Percentiles rank a stretch among this genome's conserved stretches.
phyloP scores from a whole-genome alignment of 2,888 invertebrate genomes.

The Thymelicus acteon region DNA sequence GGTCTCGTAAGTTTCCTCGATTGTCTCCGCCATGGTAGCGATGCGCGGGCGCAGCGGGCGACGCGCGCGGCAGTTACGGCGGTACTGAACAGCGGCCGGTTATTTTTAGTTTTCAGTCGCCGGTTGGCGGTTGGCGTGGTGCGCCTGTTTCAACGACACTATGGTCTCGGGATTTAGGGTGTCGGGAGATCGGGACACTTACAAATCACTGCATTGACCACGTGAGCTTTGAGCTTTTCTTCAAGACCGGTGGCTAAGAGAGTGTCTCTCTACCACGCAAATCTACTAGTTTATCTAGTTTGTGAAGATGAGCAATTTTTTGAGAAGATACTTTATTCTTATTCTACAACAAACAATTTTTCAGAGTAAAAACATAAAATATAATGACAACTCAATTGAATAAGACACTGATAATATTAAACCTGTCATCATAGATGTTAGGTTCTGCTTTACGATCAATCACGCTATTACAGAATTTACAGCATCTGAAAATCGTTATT shows the following conservation, averaged over 20 bases:
- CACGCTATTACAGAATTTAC: background rate
- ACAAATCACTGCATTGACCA: slow-evolving; percentile 33
- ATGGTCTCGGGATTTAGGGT: slow-evolving; percentile 56
- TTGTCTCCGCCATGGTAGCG: slow-evolving; percentile 87
- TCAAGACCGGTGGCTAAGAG: background rate
- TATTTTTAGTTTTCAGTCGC: slow-evolving; percentile 83
- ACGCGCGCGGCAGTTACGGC: slow-evolving; percentile 79
- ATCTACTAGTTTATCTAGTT: background rate
- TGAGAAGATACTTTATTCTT: no score
- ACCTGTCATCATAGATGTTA: slow-evolving; percentile 8
- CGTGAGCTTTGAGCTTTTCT: slow-evolving; percentile 37
- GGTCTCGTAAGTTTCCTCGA: slow-evolving; percentile 88
- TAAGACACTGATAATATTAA: background rate
- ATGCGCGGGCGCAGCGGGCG: slow-evolving; percentile 78
- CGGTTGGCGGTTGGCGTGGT: slow-evolving; percentile 67
- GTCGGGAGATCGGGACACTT: slow-evolving; percentile 46
- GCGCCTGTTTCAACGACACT: slow-evolving; percentile 45
- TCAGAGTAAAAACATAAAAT: no score
- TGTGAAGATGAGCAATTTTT: no score
- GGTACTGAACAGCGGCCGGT: slow-evolving; percentile 76
- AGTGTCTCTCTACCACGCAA: background rate
- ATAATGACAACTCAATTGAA: background rate
- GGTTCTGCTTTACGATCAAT: background rate
- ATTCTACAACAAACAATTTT: no score
- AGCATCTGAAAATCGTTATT: no score